These are phyloP conservation scores for Montipora capitata DNA, from an alignment of 92 coral and sea anemone species.

Conservation along the genomic window DNA sequence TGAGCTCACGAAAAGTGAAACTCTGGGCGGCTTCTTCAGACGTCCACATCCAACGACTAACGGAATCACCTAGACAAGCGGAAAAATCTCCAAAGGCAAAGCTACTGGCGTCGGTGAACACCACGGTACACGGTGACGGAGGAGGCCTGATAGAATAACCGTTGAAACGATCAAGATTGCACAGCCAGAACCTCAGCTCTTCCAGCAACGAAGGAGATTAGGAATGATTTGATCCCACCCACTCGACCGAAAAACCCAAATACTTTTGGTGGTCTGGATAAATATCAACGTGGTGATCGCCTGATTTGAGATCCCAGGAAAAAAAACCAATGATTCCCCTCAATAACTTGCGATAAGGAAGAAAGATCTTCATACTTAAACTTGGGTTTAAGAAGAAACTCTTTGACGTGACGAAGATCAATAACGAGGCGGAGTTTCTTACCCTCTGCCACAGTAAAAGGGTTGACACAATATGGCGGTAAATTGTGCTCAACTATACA, in stretches of 20 bases:
- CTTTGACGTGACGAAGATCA: constrained; percentile 52
- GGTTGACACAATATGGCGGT: constrained; percentile 58
- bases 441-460: constrained; percentile 75
- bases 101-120: constrained; percentile 74
- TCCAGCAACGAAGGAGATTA: constrained; percentile 31
- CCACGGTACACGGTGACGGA: not conserved
- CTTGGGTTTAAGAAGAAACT: constrained; percentile 37
- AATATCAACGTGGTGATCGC: constrained; percentile 81
- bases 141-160: constrained; percentile 57
- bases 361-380: constrained; percentile 71
- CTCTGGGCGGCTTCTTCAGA: constrained; percentile 41
- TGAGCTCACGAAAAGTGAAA: constrained; percentile 61
- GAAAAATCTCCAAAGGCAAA: constrained; percentile 65
- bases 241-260: constrained; percentile 70
- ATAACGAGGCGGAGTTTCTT: constrained; percentile 67
- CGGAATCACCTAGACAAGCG: constrained; percentile 36
- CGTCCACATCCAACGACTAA: constrained; percentile 60
- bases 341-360: constrained; percentile 68
- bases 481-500: too few relatives aligned
- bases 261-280: constrained; percentile 55
- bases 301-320: constrained; percentile 82
- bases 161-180: constrained; percentile 49
- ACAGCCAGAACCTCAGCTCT: constrained; percentile 68
- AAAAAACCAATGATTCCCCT: constrained; percentile 71
- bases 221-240: constrained; percentile 49